phyloP scores from a whole-genome alignment of 2,888 invertebrate species.

The Epicampocera succincta region DNA sequence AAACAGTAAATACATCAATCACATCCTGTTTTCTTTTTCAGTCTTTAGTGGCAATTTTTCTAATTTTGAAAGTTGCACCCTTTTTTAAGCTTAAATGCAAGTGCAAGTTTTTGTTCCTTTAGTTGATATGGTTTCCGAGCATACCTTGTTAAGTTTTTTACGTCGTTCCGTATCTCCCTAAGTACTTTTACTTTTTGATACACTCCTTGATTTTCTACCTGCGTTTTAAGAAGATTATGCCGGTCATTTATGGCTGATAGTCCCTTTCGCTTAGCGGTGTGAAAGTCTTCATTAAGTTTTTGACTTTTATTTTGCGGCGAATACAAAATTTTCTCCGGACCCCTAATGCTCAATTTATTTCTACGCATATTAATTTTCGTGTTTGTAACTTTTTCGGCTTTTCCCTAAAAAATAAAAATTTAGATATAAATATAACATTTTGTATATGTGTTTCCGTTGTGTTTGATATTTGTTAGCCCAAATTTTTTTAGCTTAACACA shows the following conservation, averaged over 20 bases:
- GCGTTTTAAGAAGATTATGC: constrained; percentile 24
- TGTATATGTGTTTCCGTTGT: too few species aligned
- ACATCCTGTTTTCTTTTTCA: constrained; percentile 22
- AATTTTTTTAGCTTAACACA: too few species aligned
- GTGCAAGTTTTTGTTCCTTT: constrained; percentile 12
- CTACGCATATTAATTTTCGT: constrained; percentile 14
- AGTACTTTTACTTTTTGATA: constrained; percentile 14
- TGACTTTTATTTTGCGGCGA: constrained; percentile 17
- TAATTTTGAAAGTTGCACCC: constrained; percentile 6
- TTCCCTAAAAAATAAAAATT: too few species aligned
- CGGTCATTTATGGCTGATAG: constrained; percentile 15
- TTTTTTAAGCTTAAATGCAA: constrained; percentile 13
- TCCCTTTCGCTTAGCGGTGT: constrained; percentile 14
- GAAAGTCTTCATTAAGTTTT: constrained; percentile 15
- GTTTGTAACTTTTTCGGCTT: too few species aligned
- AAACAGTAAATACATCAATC: constrained; percentile 11
- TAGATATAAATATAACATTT: too few species aligned
- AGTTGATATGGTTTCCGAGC: constrained; percentile 20
- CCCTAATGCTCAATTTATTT: constrained; percentile 25
- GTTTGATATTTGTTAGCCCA: too few species aligned
- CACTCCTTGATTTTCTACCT: constrained; percentile 13
- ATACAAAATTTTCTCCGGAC: constrained; percentile 25
- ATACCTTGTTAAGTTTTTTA: constrained; percentile 16
- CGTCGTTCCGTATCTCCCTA: constrained; percentile 21
- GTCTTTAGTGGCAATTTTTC: constrained; percentile 19